Conservation (phyloP, 1,140 invertebrate genomes). For the Patella vulgata region DNA sequence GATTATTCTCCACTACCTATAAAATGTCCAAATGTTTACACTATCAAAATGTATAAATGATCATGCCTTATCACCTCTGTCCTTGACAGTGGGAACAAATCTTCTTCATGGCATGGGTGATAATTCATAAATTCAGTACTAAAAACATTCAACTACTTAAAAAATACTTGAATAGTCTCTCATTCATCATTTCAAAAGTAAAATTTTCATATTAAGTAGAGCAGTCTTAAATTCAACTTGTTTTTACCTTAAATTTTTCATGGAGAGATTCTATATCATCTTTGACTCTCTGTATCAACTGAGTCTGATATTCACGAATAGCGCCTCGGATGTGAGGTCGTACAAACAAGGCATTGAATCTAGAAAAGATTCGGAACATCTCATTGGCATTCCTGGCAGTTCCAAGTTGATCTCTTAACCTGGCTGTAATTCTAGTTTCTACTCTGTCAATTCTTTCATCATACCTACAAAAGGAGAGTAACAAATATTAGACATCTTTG, state of each 20-base stretch:
- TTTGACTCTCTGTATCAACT: conserved; percentile 98
- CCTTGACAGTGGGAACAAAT: too few species aligned
- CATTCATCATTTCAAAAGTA: too few species aligned
- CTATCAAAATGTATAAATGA: too few species aligned
- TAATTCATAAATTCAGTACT: too few species aligned
- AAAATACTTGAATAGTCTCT: too few species aligned
- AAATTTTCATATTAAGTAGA: too few species aligned
- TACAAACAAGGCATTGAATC: conserved; percentile 98
- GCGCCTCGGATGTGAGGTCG: conserved; percentile 98
- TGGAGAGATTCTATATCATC: conserved; percentile 98
- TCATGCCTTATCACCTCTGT: too few species aligned
- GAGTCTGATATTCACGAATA: conserved; percentile 98
- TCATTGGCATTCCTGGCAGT: conserved; percentile 99
- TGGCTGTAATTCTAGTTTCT: conserved; percentile 96
- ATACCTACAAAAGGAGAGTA: conserved; percentile 71
- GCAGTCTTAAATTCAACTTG: too few species aligned
- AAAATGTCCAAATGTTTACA: too few species aligned
- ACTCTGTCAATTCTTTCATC: conserved; percentile 98
- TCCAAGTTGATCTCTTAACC: conserved; percentile 94
- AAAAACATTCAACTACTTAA: too few species aligned
- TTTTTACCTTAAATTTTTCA: conserved; percentile 97
- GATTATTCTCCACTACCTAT: too few species aligned
- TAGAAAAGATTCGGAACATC: conserved; percentile 98
- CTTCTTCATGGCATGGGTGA: too few species aligned
- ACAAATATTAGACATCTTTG: background rate